phyloP scores from a whole-genome alignment of 1,140 invertebrate species.

The Drosophila tropicalis region DNA sequence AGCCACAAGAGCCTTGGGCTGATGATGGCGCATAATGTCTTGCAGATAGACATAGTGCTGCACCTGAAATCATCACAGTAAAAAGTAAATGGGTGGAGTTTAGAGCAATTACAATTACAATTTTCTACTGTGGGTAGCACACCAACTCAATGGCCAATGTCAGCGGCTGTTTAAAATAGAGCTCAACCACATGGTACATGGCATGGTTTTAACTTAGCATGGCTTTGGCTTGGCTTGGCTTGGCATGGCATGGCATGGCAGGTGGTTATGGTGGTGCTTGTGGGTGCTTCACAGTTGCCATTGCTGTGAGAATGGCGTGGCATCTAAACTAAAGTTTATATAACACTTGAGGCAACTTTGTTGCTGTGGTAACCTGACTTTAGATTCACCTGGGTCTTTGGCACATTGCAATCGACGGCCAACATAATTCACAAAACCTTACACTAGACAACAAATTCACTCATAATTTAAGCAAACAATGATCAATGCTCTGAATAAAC shows the following conservation, averaged over 20 bases:
- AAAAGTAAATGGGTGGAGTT: conserved; percentile 29
- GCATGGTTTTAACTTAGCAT: conserved; percentile 8
- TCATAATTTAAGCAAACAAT: conserved; percentile 3
- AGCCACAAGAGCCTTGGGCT: conserved; percentile 57
- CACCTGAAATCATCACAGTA: conserved; percentile 49
- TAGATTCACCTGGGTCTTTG: conserved; percentile 22
- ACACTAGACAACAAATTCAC: neutral
- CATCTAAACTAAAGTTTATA: conserved; percentile 77
- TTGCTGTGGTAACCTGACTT: neutral
- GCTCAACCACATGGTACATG: conserved; percentile 23
- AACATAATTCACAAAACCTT: conserved; percentile 8
- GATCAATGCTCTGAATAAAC: neutral
- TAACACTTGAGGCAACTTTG: conserved; percentile 62
- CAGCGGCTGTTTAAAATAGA: conserved; percentile 50
- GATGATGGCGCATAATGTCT: conserved; percentile 73
- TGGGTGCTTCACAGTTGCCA: conserved; percentile 42
- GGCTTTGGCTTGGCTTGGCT: conserved; percentile 9
- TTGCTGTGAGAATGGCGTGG: conserved; percentile 74
- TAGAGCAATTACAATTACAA: conserved; percentile 43
- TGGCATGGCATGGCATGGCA: conserved; percentile 21
- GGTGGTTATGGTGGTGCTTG: conserved; percentile 11
- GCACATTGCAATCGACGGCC: conserved; percentile 59
- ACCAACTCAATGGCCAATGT: conserved; percentile 49
- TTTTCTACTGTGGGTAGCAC: conserved; percentile 37
- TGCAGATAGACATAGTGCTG: conserved; percentile 80